Evolutionary conservation across 1,140 invertebrate genomes (phyloP), one percentile per base, ranked within the genome.

Genomic region (Bilobella aurantiaca): DNA sequence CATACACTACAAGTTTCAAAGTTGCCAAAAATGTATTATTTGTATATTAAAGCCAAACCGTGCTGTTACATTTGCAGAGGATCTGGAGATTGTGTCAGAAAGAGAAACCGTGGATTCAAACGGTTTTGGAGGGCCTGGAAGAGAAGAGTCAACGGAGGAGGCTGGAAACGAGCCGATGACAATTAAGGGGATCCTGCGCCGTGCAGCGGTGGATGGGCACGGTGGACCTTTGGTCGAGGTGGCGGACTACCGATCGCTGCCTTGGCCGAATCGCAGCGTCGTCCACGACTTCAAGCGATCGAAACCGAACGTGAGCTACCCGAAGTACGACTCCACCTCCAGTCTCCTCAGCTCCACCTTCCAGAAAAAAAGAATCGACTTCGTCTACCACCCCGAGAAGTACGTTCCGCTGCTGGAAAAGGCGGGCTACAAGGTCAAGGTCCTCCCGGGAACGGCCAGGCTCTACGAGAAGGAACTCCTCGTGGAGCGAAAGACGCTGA

Each of bases 341-440:
- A n/a, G 0, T n/a, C 18, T 53, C 23, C 3, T 30, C 21, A 18
- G 18, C 5, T 30, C 25, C 1, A 23, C 37, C 32, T 68, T 68
- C 32, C 1, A 1, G 25, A 58, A 47, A 23, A 29, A 32, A 2
- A 53, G 69, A 1, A 68, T 71, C 25, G 69, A 68, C 31, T 71
- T 49, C 31, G 59, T 71, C 25, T 28, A 21, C n/a, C 56, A 68
- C 27, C 66, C 69, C 16, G 29, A 62, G 29, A 68, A 68, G 25
- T 71, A 71, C 42, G 46, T 62, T 16, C 3, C 27, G 21, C 28
- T 68, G 0, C 58, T 68, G 5, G n/a, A 57, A 1, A 25, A 12
- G 1, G 56, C 31, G 1, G 69, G 69, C 16, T 70, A 70, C 30
- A 63, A 12, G 28, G 66, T 68, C 3, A 58, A 64, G 63, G 56